Base-by-base conservation (phyloP, 2,888 invertebrate species). In the Patella caerulea region DNA sequence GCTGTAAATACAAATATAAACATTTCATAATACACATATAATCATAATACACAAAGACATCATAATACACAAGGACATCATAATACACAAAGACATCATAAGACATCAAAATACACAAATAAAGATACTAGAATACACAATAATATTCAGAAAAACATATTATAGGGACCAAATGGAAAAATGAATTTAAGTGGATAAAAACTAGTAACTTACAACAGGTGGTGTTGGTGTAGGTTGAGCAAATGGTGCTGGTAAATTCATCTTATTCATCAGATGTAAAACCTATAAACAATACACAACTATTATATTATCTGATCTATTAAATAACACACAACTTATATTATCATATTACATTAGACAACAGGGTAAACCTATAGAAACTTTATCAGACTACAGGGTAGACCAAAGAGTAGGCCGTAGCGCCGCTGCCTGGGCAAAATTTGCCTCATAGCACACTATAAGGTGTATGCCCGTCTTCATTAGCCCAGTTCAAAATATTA, bases 211-310 rank as follows among this genome's bases (percentile, higher is more conserved):
- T 45, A 45, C 65, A 65, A 89, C 76, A 1, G 88, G 88, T 45
- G 89, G 89, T 7, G 87, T 82, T 9, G 86, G 77, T 3, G 88
- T 93, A 54, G 86, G 79, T 24, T 86, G 81, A 0, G 91, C 93
- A 92, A 98, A 98, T 0, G 98, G 98, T 71, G 95, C 94, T 24
- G 96, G 95, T 73, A 98, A 92, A 90, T 95, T 96, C 97, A 98
- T 97, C 92, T 95, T 96, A 90, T 98, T 98, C 98, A 98, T 98
- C 75, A 98, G 93, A 92, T 98, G 98, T 72, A 98, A 89, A 14
- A 95, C 91, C 88, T 93, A 93, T 2, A 94, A 53, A 45, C 1
- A 45, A 12, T 56, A 76, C 17, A 12, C 29, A 55, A 59, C 29
- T 19, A n/a, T 19, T 24, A 5, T 76, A 75, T 45, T 45, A 45